phyloP scores from a whole-genome alignment of 2,797 vertebrate species.

The Acipenser ruthenus region DNA sequence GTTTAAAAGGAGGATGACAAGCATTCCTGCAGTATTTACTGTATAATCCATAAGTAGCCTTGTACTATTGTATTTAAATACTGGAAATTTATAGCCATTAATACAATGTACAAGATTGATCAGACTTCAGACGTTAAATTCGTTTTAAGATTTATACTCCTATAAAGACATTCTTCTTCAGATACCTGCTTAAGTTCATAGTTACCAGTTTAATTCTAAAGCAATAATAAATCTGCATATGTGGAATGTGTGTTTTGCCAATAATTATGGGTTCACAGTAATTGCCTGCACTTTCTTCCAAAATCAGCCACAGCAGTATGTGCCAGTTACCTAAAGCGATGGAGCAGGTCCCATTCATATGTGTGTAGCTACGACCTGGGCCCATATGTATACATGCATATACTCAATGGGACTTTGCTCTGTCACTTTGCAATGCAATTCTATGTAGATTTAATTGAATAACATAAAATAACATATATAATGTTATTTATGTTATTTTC shows the following conservation, averaged over 20 bases:
- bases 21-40: no score
- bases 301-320: conserved; percentile 79
- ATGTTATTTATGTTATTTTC: conserved; percentile 99
- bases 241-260: conserved; percentile 40
- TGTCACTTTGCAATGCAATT: conserved; percentile 87
- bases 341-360: conserved; percentile 92
- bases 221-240: no score
- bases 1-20: background rate
- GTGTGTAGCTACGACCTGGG: conserved; percentile 82
- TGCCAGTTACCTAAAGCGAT: conserved; percentile 91
- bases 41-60: no score
- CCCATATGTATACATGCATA: conserved; percentile 77
- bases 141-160: no score
- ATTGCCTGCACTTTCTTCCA: conserved; percentile 65
- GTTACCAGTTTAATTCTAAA: no score
- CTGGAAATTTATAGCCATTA: no score
- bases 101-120: no score
- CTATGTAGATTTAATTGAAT: conserved; percentile 92
- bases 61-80: no score
- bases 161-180: no score
- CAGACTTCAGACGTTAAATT: no score
- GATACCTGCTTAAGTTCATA: no score
- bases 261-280: conserved; percentile 87
- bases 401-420: conserved; percentile 85
- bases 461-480: conserved; percentile 99